Evolutionary conservation across 2,113 vertebrate species (phyloP).

Genomic region (Paramormyrops kingsleyae): DNA sequence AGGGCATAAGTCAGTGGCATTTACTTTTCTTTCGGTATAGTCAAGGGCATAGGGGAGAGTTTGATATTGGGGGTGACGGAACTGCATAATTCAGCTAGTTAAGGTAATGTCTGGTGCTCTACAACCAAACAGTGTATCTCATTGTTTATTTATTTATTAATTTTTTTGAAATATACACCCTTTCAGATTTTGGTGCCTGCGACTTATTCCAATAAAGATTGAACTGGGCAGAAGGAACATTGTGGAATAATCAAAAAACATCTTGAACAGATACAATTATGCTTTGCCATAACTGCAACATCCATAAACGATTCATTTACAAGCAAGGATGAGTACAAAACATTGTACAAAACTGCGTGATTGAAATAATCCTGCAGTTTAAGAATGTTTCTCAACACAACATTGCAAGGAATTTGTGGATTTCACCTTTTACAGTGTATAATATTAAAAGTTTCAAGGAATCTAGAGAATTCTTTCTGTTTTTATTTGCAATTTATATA

Average conservation of each 20-base stretch:
- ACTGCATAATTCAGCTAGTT: neutral
- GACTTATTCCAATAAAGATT: neutral
- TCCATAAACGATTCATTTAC: neutral
- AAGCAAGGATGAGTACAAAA: neutral
- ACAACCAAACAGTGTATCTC: neutral
- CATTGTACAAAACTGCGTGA: neutral
- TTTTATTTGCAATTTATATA: neutral
- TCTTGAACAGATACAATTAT: neutral
- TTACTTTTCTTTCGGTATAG: neutral
- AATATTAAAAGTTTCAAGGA: neutral
- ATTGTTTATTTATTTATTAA: neutral
- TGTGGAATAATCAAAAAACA: neutral
- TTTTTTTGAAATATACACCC: neutral
- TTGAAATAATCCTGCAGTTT: neutral
- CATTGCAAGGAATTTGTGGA: neutral
- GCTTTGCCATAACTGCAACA: neutral
- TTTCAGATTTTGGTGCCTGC: neutral
- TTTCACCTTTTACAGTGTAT: neutral
- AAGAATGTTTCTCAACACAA: neutral
- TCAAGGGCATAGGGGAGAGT: neutral
- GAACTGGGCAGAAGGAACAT: neutral
- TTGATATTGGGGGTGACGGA: neutral
- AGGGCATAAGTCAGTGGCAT: neutral
- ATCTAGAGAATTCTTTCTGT: neutral
- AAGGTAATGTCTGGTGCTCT: neutral